Evolutionary conservation across 1,140 invertebrate genomes (phyloP).

Genomic region (Camponotus floridanus): DNA sequence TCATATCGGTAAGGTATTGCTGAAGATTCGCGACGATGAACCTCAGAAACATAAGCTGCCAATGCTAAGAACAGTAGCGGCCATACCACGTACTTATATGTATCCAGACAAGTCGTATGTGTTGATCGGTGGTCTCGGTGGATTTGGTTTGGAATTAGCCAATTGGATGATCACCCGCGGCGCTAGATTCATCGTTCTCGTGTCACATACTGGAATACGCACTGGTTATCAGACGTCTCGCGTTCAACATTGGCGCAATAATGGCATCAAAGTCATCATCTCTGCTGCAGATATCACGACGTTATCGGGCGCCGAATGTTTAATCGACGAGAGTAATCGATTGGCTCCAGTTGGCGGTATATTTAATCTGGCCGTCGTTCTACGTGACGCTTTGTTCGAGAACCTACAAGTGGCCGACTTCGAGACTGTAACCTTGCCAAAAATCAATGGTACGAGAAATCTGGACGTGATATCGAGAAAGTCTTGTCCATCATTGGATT

Average conservation of each 20-base stretch:
- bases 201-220: constrained; percentile 94
- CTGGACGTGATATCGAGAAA: constrained; percentile 92
- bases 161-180: constrained; percentile 96
- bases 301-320: constrained; percentile 89
- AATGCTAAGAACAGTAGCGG: constrained; percentile 88
- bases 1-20: constrained; percentile 98
- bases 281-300: constrained; percentile 90
- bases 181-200: constrained; percentile 93
- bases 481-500: constrained; percentile 92
- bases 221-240: constrained; percentile 95
- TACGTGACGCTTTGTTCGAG: constrained; percentile 95
- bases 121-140: constrained; percentile 95
- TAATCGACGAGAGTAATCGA: constrained; percentile 90
- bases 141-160: constrained; percentile 97
- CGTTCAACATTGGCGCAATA: constrained; percentile 91
- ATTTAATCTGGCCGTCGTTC: constrained; percentile 97
- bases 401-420: constrained; percentile 95
- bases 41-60: constrained; percentile 85
- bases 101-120: constrained; percentile 95
- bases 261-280: constrained; percentile 90
- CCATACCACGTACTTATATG: constrained; percentile 95
- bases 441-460: constrained; percentile 93
- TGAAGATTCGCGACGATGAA: constrained; percentile 95
- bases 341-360: constrained; percentile 96
- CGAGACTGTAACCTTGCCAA: constrained; percentile 91